Evolutionary conservation across 2,113 vertebrate species (phyloP).

Genomic region (Sitta europaea): DNA sequence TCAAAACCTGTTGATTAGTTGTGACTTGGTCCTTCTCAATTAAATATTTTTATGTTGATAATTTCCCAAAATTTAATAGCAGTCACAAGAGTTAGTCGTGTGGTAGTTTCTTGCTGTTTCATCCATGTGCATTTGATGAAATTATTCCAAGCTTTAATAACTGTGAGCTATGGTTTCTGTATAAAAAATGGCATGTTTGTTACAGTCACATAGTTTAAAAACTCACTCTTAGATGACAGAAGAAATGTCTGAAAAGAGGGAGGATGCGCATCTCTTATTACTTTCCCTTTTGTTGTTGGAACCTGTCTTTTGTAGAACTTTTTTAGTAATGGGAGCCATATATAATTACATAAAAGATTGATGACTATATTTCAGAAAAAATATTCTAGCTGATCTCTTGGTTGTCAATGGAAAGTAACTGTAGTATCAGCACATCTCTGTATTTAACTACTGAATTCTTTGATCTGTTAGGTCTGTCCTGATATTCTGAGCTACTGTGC

Average conservation of each 20-base stretch:
- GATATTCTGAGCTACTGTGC: not conserved
- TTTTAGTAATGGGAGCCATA: not conserved
- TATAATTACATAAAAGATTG: not conserved
- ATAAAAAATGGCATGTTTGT: not conserved
- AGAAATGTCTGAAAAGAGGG: not conserved
- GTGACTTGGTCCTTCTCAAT: not conserved
- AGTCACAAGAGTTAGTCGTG: not conserved
- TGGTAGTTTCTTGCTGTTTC: not conserved
- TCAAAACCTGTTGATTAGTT: not conserved
- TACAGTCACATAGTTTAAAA: not conserved
- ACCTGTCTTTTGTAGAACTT: not conserved
- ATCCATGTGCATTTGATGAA: not conserved
- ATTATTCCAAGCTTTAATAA: not conserved
- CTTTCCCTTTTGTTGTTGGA: not conserved
- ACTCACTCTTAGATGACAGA: rapidly evolving
- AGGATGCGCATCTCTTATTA: not conserved
- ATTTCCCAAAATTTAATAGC: not conserved
- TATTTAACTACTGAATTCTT: not conserved
- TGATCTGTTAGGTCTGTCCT: not conserved
- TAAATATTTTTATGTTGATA: not conserved
- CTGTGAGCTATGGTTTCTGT: not conserved
- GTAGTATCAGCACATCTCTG: not conserved
- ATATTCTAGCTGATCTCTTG: not conserved
- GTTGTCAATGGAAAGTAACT: not conserved
- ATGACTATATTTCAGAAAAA: not conserved